phyloP scores from a whole-genome alignment of 2,797 vertebrate genomes.

The Tolypeutes matacus region DNA sequence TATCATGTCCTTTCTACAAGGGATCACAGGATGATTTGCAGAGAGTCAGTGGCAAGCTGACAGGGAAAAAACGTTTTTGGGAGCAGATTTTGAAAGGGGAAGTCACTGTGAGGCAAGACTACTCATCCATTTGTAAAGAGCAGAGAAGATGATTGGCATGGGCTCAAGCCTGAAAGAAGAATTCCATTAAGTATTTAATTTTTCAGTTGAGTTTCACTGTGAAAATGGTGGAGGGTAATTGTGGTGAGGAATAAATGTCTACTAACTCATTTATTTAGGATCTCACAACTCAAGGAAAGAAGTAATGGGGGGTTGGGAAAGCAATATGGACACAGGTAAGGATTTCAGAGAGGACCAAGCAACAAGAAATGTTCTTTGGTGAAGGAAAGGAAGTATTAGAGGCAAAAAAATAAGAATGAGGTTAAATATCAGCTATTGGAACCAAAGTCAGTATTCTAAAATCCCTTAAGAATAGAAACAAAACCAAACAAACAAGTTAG shows the following conservation, averaged over 20 bases:
- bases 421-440: background rate
- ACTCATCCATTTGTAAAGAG: constrained; percentile 57
- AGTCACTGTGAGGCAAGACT: constrained; percentile 48
- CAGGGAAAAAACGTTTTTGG: constrained; percentile 58
- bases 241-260: constrained; percentile 37
- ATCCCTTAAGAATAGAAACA: background rate
- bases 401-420: background rate
- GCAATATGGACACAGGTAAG: background rate
- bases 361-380: background rate
- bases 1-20: constrained; percentile 63
- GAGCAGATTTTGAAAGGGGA: constrained; percentile 65
- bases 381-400: constrained; percentile 9
- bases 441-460: background rate
- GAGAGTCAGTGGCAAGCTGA: constrained; percentile 57
- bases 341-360: background rate
- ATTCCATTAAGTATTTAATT: constrained; percentile 30
- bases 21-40: constrained; percentile 72
- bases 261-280: constrained; percentile 3
- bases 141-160: background rate
- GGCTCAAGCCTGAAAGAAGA: background rate
- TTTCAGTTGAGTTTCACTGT: constrained; percentile 40
- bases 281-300: background rate
- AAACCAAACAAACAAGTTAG: background rate
- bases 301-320: background rate
- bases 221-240: background rate